phyloP scores from a whole-genome alignment of 2,113 vertebrate species.

The Xerus inauris region DNA sequence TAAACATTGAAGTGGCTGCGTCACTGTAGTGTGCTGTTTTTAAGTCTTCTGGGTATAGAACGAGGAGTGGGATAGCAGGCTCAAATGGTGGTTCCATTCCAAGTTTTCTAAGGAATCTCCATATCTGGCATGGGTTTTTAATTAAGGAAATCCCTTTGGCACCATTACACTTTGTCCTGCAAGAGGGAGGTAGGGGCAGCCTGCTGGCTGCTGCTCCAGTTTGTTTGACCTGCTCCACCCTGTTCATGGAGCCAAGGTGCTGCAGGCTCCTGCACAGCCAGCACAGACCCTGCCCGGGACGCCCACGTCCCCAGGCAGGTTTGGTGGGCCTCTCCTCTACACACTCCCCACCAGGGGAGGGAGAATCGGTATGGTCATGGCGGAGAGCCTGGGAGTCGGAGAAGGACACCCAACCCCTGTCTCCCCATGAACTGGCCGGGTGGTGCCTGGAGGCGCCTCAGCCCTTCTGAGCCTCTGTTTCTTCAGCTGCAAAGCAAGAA shows the following conservation, averaged over 20 bases:
- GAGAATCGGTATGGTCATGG: neutral
- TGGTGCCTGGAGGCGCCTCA: too few relatives aligned
- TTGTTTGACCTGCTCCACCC: neutral
- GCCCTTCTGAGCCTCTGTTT: neutral
- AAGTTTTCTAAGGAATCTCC: too few relatives aligned
- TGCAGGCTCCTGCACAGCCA: neutral
- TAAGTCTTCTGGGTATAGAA: too few relatives aligned
- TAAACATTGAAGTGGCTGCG: too few relatives aligned
- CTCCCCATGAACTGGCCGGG: neutral
- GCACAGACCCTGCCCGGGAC: neutral
- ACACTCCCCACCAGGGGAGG: neutral
- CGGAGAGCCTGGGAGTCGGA: neutral
- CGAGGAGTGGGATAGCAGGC: too few relatives aligned
- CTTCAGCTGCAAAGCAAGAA: neutral
- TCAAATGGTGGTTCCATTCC: too few relatives aligned
- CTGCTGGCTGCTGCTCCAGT: too few relatives aligned
- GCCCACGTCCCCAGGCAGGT: accelerated
- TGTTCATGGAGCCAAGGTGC: neutral
- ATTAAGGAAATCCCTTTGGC: neutral
- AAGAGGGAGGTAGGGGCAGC: neutral
- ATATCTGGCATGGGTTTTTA: neutral
- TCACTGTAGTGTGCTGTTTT: too few relatives aligned
- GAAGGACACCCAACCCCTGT: neutral
- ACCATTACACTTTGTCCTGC: neutral
- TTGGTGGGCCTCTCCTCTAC: too few relatives aligned